Evolutionary conservation across 2,113 vertebrate genomes (phyloP).

Genomic region (Rynchops niger): DNA sequence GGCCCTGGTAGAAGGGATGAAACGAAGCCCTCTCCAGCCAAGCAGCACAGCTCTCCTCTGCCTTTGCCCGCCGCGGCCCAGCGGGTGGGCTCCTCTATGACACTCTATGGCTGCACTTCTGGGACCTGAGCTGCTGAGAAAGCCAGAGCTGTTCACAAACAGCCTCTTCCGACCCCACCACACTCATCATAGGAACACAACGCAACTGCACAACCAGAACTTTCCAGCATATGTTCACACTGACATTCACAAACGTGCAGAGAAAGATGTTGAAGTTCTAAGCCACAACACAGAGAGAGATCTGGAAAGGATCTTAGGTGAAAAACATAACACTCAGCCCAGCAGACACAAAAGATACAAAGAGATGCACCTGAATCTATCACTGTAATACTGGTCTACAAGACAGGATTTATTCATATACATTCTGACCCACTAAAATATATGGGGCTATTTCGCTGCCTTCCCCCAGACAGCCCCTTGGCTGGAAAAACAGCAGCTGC

Average conservation of each 20-base stretch:
- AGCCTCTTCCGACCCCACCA: rapidly evolving
- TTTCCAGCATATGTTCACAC: neutral
- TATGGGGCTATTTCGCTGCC: rapidly evolving
- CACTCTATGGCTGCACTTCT: rapidly evolving
- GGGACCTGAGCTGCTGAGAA: neutral
- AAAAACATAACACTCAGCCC: neutral
- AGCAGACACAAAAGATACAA: neutral
- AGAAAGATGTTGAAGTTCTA: neutral
- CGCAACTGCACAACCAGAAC: neutral
- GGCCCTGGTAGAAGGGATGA: neutral
- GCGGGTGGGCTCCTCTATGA: rapidly evolving
- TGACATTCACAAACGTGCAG: neutral
- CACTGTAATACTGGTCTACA: neutral
- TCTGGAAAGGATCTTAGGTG: neutral
- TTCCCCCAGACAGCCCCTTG: neutral
- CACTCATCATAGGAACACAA: neutral
- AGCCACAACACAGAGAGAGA: neutral
- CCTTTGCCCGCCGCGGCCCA: neutral
- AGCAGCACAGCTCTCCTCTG: neutral
- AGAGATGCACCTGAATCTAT: neutral
- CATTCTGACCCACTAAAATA: neutral
- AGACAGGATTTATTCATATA: neutral
- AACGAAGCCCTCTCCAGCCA: neutral
- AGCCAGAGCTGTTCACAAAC: neutral
- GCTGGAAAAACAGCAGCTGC: neutral